Evolutionary conservation across 2,888 invertebrate genomes (phyloP).

Genomic region (Erebia aethiops): DNA sequence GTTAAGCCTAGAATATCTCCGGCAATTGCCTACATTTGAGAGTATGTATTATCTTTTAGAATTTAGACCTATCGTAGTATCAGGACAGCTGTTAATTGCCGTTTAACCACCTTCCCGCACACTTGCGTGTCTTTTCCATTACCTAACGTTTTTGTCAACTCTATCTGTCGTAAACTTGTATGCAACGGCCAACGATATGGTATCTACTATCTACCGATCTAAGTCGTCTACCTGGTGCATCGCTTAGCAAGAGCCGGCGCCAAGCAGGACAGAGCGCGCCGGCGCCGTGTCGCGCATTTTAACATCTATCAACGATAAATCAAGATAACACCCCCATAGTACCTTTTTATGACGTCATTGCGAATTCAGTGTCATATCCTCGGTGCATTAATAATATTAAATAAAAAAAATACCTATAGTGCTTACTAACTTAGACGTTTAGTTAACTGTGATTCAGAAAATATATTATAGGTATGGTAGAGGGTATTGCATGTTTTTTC

Average conservation of each 20-base stretch:
- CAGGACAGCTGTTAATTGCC: background rate
- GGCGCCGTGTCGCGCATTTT: conserved; percentile 3
- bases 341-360: background rate
- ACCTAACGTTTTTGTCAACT: background rate
- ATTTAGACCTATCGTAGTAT: background rate
- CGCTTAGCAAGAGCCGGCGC: conserved; percentile 1
- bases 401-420: too few relatives aligned
- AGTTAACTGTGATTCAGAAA: too few relatives aligned
- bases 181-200: background rate
- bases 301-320: conserved; percentile 10
- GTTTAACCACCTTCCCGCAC: background rate
- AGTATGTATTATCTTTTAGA: background rate
- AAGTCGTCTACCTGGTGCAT: conserved; percentile 15
- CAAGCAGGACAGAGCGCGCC: background rate
- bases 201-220: background rate
- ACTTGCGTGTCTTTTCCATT: background rate
- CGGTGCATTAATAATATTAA: background rate
- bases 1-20: too few relatives aligned
- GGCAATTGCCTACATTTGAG: too few relatives aligned
- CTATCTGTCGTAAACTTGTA: background rate
- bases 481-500: too few relatives aligned
- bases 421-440: background rate
- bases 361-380: background rate
- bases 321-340: background rate
- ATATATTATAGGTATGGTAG: too few relatives aligned